Evolutionary conservation across 2,797 vertebrate genomes (phyloP), one percentile per base, ranked within the genome.

Genomic region (Acanthiza pusilla): DNA sequence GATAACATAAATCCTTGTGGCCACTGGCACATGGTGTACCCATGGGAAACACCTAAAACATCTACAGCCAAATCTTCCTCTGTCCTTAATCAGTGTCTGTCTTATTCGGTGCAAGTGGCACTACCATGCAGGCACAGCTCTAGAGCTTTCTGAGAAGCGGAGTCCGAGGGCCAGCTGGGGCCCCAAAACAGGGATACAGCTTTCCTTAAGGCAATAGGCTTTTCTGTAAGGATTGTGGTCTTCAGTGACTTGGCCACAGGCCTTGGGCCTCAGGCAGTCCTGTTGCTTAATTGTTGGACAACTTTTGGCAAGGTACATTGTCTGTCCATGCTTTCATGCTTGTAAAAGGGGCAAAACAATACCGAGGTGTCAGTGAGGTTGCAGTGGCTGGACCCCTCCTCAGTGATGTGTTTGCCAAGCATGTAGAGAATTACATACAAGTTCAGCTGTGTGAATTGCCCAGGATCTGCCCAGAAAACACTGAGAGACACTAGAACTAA

Each of bases 11-110:
- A n/a, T 79, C 40, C 34, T 0, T 13, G 16, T 8, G 48, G 26
- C 32, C 0, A 14, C 25, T 11, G 4, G 4, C 18, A 20, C 0
- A 1, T 0, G 4, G 8, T 5, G 2, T 47, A 50, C 57, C 34
- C 29, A 6, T 15, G 63, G 86, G 50, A 23, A 73, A 27, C 2
- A 21, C 11, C 19, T 57, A 32, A 72, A 74, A 75, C 6, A 51
- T 25, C 11, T 48, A 5, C 20, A 62, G 36, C 3, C 23, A 58
- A 8, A 27, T 73, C 30, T 53, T 73, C 36, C 48, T 42, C 32
- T 63, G 27, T 23, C 29, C 26, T 79, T 71, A 43, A 70, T 14
- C 6, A 42, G 5, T 0, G 1, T 29, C 50, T 65, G 18, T 19
- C 30, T 66, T 20, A 19, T 26, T 63, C 4, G 4, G 11, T 38